Base-by-base conservation (phyloP, 2,797 vertebrate species). In the Tapirus indicus region DNA sequence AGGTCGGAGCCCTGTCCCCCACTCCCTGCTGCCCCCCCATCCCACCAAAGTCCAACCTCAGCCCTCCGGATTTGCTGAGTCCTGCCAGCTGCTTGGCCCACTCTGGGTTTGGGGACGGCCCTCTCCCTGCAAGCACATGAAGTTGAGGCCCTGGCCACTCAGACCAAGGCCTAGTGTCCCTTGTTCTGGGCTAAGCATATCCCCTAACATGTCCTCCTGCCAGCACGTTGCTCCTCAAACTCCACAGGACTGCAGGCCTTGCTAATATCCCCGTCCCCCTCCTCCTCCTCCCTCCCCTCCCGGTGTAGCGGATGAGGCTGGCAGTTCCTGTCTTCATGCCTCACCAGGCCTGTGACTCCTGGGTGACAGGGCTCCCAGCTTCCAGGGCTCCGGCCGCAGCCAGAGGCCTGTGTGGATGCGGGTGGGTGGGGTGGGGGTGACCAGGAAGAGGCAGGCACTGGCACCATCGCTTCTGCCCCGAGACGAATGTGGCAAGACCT, bases 391-490 rank as follows among this genome's bases (percentile, higher is more conserved):
- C 1, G 1, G 64, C 62, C 44, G 49, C 18, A 69, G 47, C 64
- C 66, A 12, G 56, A 49, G 69, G 38, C 56, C 77, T 7, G 8
- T 0, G 3, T 78, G 56, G n/a, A 20, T 0, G 0, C 2, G 35
- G 21, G 14, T 1, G 1, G 14, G 14, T 1, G 1, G 14, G 0
- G 13, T 0, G 35, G 52, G 6, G 66, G 16, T 4, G 1, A 0
- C 41, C 18, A 2, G 35, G 21, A 83, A 1, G 47, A 21, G 4
- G 29, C 0, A 2, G 88, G 32, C 1, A 20, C 82, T 23, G 84
- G 78, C 0, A 10, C 6, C 44, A 25, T 62, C 0, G 0, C 14
- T 87, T 47, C 95, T 27, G n/a, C 78, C 82, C 96, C 29, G 72
- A 87, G 56, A 18, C 32, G 23, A 85, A 78, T 1, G 0, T 25